phyloP scores from a whole-genome alignment of 1,140 invertebrate genomes.

The Oscheius sp. region DNA sequence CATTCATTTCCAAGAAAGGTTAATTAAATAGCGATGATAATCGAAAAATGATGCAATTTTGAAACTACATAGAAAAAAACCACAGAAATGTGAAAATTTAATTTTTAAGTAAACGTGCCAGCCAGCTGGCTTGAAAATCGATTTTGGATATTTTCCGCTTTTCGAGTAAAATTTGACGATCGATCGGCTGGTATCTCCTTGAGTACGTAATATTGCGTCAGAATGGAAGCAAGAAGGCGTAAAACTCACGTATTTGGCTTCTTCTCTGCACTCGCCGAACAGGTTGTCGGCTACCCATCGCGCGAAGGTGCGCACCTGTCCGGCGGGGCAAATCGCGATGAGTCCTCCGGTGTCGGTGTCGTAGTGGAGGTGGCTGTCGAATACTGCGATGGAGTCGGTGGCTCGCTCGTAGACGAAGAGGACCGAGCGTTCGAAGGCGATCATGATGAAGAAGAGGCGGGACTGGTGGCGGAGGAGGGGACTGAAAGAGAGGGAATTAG shows the following conservation, averaged over 20 bases:
- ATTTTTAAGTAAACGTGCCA: background rate
- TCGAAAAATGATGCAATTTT: no score
- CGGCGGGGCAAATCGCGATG: background rate
- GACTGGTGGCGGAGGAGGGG: background rate
- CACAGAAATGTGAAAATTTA: background rate
- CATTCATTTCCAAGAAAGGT: no score
- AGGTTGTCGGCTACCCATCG: background rate
- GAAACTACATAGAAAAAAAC: no score
- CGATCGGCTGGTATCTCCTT: background rate
- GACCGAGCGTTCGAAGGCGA: background rate
- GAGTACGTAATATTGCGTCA: background rate
- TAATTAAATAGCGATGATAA: no score
- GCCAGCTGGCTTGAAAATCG: no score
- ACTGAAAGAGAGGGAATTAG: background rate
- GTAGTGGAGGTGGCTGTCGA: background rate
- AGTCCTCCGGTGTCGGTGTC: background rate
- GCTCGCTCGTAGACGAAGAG: background rate
- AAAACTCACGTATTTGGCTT: background rate
- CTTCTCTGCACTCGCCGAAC: background rate
- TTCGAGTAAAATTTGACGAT: background rate
- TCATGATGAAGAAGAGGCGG: background rate
- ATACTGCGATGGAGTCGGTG: background rate
- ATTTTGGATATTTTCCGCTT: no score
- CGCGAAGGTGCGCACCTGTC: background rate
- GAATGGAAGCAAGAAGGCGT: background rate